phyloP scores from a whole-genome alignment of 2,113 vertebrate species.

The Natator depressus region DNA sequence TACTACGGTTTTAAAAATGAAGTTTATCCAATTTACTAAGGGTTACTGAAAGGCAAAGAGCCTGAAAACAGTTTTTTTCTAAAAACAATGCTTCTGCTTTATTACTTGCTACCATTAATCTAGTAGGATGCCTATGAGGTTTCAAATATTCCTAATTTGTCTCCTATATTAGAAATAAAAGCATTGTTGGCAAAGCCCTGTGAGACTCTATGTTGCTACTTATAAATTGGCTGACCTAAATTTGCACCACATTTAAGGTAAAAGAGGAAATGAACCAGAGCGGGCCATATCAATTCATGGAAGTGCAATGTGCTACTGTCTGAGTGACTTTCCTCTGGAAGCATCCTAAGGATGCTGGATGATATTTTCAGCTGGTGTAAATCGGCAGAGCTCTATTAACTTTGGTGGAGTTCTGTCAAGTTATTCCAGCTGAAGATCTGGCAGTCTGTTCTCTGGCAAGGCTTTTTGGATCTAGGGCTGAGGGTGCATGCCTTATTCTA shows the following conservation, averaged over 20 bases:
- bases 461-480: not conserved
- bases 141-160: constrained; percentile 47
- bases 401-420: not conserved
- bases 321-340: not conserved
- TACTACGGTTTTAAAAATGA: not conserved
- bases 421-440: not conserved
- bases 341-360: not conserved
- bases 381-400: accelerated
- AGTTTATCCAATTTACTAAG: not conserved
- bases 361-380: not conserved
- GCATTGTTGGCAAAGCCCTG: constrained; percentile 6
- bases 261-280: not conserved
- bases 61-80: not conserved
- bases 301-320: not conserved
- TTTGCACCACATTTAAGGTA: not conserved
- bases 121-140: constrained; percentile 11
- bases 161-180: constrained; percentile 51
- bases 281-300: not conserved
- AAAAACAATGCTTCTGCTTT: constrained; percentile 10
- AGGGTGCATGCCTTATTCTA: not conserved
- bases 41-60: not conserved
- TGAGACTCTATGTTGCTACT: constrained; percentile 4
- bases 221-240: not conserved
- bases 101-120: constrained; percentile 27
- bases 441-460: not conserved